Conservation (phyloP, 2,888 invertebrate genomes). For the Watsonalla cultraria region DNA sequence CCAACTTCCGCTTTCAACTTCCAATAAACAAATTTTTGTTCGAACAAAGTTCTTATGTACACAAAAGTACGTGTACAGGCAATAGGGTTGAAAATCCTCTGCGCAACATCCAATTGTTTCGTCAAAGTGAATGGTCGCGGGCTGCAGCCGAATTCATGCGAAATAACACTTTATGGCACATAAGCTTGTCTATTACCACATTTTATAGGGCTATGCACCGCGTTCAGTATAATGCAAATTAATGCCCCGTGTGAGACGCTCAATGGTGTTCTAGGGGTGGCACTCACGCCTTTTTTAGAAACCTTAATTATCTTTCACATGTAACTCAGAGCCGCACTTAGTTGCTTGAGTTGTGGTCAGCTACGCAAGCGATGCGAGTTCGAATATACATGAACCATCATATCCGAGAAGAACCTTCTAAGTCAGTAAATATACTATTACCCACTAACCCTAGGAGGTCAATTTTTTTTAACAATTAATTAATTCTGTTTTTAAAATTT, state of each 20-base stretch:
- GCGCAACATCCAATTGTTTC: constrained; percentile 47
- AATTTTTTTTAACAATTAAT: too few relatives aligned
- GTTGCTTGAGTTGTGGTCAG: too few relatives aligned
- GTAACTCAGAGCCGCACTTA: too few relatives aligned
- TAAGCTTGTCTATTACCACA: constrained; percentile 65
- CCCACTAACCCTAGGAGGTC: too few relatives aligned
- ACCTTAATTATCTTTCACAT: too few relatives aligned
- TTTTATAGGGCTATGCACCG: constrained; percentile 71
- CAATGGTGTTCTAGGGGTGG: constrained; percentile 42
- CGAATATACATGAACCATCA: too few relatives aligned
- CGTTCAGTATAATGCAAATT: constrained; percentile 65
- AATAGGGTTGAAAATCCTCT: constrained; percentile 37
- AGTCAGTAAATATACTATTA: too few relatives aligned
- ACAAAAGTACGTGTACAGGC: constrained; percentile 9
- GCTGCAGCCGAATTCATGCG: constrained; percentile 42
- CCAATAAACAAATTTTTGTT: constrained; percentile 2
- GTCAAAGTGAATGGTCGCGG: constrained; percentile 45
- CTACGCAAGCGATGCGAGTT: too few relatives aligned
- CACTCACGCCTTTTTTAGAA: constrained; percentile 8
- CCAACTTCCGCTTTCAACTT: constrained; percentile 1
- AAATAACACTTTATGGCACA: constrained; percentile 57
- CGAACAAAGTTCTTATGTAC: not conserved
- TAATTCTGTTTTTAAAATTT: too few relatives aligned
- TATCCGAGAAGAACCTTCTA: not conserved
- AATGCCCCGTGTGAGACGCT: constrained; percentile 59